Evolutionary conservation across 2,113 vertebrate species (phyloP), one percentile per base, ranked within the genome.

Genomic region (Chaenocephalus aceratus): DNA sequence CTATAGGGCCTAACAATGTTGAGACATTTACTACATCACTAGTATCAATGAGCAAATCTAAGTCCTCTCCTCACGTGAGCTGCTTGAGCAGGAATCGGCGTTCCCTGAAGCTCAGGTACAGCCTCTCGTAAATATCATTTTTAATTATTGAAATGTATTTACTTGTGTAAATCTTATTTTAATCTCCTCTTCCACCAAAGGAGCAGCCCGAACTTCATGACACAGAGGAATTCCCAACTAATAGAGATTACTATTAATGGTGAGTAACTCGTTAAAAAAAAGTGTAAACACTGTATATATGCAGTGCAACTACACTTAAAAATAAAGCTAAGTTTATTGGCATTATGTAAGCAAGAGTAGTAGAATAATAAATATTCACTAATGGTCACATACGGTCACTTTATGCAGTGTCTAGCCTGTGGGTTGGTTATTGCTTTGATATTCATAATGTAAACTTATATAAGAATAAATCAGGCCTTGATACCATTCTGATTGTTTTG

Each of bases 241-340:
- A 84, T 94, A 62, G 94, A 95, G 60, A 86, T 95, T 16, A 92
- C 91, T 1, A 88, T 95, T 57, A 92, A 94, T 58, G 94, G 95
- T 96, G 64, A 89, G 86, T 75, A 46, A 72, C 12, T 58, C 36
- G 7, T 36, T 1, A 36, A 36, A 36, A 36, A 6, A 3, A 61
- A 61, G 58, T 56, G 52, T 15, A 34, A 46, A 6, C 16, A 4
- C 63, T 4, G 15, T 71, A 52, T 80, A 63, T 9, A 61, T 26
- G 14, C 1, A 68, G 11, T 54, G 7, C 54, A 68, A 58, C 6
- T 7, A 41, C 36, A 41, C 5, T 41, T 41, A 41, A 41, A 41
- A 8, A 41, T 41, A 41, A 41, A 41, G 36, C 1, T 41, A 36
- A 49, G 16, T 49, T 4, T 4, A 65, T 49, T 14, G 10, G 36